Evolutionary conservation across 92 coral and sea anemone genomes (phyloP), one percentile per base, ranked within the genome.

Genomic region (Pocillopora meandrina): DNA sequence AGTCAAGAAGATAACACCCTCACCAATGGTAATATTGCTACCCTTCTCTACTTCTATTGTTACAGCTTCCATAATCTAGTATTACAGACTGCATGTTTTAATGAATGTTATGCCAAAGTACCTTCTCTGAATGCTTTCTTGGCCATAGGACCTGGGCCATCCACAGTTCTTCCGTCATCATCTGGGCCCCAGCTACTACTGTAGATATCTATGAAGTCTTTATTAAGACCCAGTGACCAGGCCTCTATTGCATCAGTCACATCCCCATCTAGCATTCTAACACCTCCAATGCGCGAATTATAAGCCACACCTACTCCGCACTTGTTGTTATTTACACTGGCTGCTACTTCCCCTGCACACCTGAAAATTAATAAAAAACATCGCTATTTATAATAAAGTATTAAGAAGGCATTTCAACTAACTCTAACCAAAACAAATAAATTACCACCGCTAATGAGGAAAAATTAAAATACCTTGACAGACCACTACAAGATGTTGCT

Each of bases 141-240:
- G 21, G 99, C 98, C 89, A 97, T 56, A 12, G 91, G 92, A 0
- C 95, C 99, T 21, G 99, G 99, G 5, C 99, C 99, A 84, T 97
- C 99, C 2, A 97, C 99, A 70, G 98, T 97, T 15, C 90, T 72
- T 2, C 99, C 99, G 83, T 97, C 95, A 67, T 97, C 99, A 84
- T 94, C 99, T 33, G 99, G 99, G 12, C 99, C 99, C 99, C 99
- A 97, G 77, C 99, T 97, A 67, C 99, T 97, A 42, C 99, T 97
- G 78, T 97, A 97, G 61, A 97, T 97, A 74, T 97, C 98, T 69
- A 97, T 94, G 81, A 85, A 88, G 21, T 94, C 94, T 26, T 65
- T 85, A 23, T 88, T 90, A 11, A 87, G 93, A 52, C 98, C 92
- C 23, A 97, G 84, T 6, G 99, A 97, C 79, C 93, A 79, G 10